These are phyloP conservation scores for Triplophysa tibetana DNA, from an alignment of 2,113 vertebrate genomes.

Conservation along the genomic window DNA sequence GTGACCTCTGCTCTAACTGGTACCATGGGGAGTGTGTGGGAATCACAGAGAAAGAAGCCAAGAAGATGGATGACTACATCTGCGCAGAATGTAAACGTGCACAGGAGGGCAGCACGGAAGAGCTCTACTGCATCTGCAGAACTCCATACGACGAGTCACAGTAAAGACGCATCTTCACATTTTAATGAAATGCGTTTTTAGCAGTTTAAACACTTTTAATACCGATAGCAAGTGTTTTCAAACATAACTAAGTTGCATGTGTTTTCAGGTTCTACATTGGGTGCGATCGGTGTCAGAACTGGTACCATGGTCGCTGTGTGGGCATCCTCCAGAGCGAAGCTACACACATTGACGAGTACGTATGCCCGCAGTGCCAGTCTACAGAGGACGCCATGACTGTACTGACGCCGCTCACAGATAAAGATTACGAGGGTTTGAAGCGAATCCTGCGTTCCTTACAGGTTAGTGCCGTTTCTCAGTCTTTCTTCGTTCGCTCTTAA, in stretches of 20 bases:
- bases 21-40: slow-evolving; percentile 98
- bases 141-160: slow-evolving; percentile 78
- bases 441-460: slow-evolving; percentile 95
- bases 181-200: too few species aligned
- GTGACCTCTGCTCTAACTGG: slow-evolving; percentile 99
- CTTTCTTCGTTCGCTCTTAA: slow-evolving; percentile 50
- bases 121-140: slow-evolving; percentile 78
- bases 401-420: slow-evolving; percentile 93
- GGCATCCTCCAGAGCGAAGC: slow-evolving; percentile 98
- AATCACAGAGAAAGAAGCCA: slow-evolving; percentile 99
- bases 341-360: slow-evolving; percentile 95
- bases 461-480: slow-evolving; percentile 57
- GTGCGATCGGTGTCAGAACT: slow-evolving; percentile 98
- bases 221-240: neutral
- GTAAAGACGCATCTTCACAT: slow-evolving; percentile 52
- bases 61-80: slow-evolving; percentile 99
- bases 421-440: slow-evolving; percentile 93
- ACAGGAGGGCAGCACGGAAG: slow-evolving; percentile 95
- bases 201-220: too few species aligned
- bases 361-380: slow-evolving; percentile 97
- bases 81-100: slow-evolving; percentile 96
- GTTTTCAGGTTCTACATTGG: slow-evolving; percentile 92
- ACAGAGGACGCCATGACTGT: slow-evolving; percentile 99
- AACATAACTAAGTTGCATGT: neutral
- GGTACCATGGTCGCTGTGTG: slow-evolving; percentile 98